A percentile compares a stretch with the other conserved stretches of the same genome.
phyloP scores from a whole-genome alignment of 2,888 invertebrate species.

The Drosophila mercatorum region DNA sequence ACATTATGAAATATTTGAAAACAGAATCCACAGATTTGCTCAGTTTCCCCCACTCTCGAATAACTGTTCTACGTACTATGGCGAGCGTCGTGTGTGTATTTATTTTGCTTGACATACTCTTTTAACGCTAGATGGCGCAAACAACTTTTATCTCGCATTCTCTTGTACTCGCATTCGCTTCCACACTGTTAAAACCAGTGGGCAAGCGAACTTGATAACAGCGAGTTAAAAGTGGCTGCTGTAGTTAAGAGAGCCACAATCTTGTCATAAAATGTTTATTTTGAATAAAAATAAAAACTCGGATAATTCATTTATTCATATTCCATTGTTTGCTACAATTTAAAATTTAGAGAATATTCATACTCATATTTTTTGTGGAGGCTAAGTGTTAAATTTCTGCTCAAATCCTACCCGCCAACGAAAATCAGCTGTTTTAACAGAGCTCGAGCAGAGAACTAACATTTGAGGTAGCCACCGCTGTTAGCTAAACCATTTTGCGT shows the following conservation, averaged over 20 bases:
- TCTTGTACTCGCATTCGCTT: neutral
- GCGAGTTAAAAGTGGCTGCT: neutral
- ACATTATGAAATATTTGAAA: neutral
- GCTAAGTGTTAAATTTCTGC: neutral
- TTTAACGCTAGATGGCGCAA: constrained; percentile 36
- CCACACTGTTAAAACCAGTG: constrained; percentile 24
- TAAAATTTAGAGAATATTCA: too few relatives aligned
- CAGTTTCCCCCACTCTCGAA: constrained; percentile 16
- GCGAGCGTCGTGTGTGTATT: neutral
- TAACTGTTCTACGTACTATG: constrained; percentile 22
- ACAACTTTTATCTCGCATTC: neutral
- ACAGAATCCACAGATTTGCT: constrained; percentile 3
- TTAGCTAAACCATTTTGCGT: constrained; percentile 36
- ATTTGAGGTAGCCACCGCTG: constrained; percentile 35
- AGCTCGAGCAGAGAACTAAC: constrained; percentile 22
- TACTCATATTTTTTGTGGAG: too few relatives aligned
- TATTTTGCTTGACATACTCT: neutral
- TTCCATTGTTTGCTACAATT: neutral
- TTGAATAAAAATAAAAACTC: neutral
- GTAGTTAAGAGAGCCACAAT: neutral
- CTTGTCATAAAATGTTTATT: neutral
- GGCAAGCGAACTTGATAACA: neutral
- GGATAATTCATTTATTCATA: fast-evolving
- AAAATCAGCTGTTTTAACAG: constrained; percentile 38
- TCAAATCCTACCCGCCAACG: constrained; percentile 34